Percentiles rank a stretch among this genome's conserved stretches.
phyloP scores from a whole-genome alignment of 2,888 invertebrate species.

The Cheilosia urbana region DNA sequence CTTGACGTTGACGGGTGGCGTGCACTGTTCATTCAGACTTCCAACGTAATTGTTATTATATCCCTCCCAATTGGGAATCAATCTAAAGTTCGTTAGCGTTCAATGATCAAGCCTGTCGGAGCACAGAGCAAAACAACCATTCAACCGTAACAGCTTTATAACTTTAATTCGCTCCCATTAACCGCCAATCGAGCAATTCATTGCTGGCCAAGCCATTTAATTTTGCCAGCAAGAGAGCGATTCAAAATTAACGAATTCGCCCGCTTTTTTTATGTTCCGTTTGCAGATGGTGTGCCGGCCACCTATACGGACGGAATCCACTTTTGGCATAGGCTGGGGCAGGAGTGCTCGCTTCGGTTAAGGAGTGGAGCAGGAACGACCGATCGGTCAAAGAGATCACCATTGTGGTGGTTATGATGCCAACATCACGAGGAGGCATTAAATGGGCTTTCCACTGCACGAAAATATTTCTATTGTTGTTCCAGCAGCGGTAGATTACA shows the following conservation, averaged over 20 bases:
- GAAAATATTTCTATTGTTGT: constrained; percentile 71
- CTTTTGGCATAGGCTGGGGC: constrained; percentile 36
- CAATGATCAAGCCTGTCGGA: constrained; percentile 27
- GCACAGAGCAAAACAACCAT: constrained; percentile 20
- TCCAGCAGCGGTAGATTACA: constrained; percentile 41
- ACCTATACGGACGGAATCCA: constrained; percentile 64
- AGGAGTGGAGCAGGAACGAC: constrained; percentile 67
- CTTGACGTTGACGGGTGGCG: constrained; percentile 26
- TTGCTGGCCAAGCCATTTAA: constrained; percentile 45
- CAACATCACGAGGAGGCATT: constrained; percentile 73
- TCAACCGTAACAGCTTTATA: constrained; percentile 50
- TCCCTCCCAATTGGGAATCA: constrained; percentile 51
- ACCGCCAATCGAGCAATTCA: constrained; percentile 40
- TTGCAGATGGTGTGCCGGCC: constrained; percentile 35
- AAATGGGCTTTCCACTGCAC: constrained; percentile 74
- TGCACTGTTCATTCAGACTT: not conserved
- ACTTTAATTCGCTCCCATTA: constrained; percentile 57
- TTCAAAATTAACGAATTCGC: constrained; percentile 57
- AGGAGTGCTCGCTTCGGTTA: constrained; percentile 65
- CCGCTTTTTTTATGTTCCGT: constrained; percentile 43
- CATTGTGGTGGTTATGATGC: constrained; percentile 67
- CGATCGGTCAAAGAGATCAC: constrained; percentile 74
- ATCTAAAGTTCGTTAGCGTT: constrained; percentile 52
- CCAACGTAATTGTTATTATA: constrained; percentile 23
- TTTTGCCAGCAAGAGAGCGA: constrained; percentile 38